Evolutionary conservation across 2,797 vertebrate species (phyloP).

Genomic region (Emys orbicularis): DNA sequence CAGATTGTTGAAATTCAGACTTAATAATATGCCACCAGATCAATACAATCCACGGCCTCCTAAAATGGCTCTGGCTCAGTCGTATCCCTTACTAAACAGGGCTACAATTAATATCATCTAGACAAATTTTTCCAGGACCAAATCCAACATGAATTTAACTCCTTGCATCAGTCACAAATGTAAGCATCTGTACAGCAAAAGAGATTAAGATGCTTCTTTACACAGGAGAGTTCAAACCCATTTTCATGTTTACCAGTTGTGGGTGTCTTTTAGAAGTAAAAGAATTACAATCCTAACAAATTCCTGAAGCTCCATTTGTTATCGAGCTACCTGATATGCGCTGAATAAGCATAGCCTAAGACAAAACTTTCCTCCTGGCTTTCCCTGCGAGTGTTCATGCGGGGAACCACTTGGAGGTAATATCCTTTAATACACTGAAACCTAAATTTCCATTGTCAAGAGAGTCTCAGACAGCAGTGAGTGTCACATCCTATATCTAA

Average conservation of each 20-base stretch:
- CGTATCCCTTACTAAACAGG: not conserved
- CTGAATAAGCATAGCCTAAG: not conserved
- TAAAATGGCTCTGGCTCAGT: not conserved
- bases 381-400: not conserved
- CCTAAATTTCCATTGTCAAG: not conserved
- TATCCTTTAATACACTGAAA: not conserved
- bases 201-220: accelerated
- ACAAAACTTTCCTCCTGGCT: accelerated
- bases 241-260: not conserved
- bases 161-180: accelerated
- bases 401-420: not conserved
- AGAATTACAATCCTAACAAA: accelerated
- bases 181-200: accelerated
- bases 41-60: not conserved
- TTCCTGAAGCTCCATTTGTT: not conserved
- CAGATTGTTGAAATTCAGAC: not conserved
- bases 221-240: accelerated
- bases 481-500: not conserved
- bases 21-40: not conserved
- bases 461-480: not conserved
- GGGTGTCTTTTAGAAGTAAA: not conserved
- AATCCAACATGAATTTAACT: not conserved
- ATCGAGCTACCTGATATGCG: accelerated
- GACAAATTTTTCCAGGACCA: not conserved
- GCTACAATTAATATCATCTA: not conserved